These are phyloP conservation scores for Hipposideros armiger DNA, from an alignment of 2,113 vertebrate genomes.

Conservation along the genomic window DNA sequence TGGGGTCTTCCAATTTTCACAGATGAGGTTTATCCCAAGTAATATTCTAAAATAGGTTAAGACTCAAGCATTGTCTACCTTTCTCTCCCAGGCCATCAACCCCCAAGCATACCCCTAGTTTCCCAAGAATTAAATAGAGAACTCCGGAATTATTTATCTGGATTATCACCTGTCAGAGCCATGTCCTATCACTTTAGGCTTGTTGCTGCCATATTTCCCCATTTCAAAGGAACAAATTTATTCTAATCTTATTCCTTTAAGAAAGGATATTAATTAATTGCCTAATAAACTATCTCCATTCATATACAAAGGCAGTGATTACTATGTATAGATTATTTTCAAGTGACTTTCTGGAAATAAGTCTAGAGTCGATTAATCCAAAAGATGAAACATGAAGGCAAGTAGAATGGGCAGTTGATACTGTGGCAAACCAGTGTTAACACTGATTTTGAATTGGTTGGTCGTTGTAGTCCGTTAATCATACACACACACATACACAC, in stretches of 20 bases:
- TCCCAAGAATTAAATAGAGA: not conserved
- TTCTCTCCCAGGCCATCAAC: not conserved
- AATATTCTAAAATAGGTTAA: slow-evolving; percentile 27
- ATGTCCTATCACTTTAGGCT: not conserved
- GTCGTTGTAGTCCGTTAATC: not conserved
- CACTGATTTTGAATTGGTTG: not conserved
- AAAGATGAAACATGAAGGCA: not conserved
- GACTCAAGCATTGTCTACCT: not conserved
- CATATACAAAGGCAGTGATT: not conserved
- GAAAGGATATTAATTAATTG: not conserved
- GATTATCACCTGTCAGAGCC: not conserved
- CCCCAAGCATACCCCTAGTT: not conserved
- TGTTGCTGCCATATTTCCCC: slow-evolving; percentile 11
- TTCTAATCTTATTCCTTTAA: slow-evolving; percentile 21
- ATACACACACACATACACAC: not conserved
- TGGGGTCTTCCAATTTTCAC: not conserved
- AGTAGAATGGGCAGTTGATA: not conserved
- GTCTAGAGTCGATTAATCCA: not conserved
- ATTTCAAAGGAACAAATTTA: not conserved
- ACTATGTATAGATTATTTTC: slow-evolving; percentile 25
- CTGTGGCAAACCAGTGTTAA: not conserved
- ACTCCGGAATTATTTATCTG: not conserved
- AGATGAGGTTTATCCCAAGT: not conserved
- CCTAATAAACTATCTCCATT: slow-evolving; percentile 1
- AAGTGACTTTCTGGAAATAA: slow-evolving; percentile 24